Evolutionary conservation across 2,888 invertebrate genomes (phyloP).

Genomic region (Drosophila conformis): DNA sequence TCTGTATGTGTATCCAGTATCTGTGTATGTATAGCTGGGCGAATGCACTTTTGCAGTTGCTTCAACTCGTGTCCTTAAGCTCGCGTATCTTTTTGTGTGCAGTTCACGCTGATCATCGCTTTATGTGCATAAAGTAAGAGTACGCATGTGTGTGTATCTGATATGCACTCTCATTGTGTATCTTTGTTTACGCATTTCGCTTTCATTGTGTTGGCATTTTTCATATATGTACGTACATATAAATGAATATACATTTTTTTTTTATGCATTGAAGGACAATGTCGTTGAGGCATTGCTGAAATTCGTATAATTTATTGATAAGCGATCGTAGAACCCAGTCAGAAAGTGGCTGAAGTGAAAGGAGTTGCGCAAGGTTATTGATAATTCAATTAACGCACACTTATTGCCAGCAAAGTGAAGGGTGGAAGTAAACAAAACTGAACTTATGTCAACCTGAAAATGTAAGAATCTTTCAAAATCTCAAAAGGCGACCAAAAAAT

Average conservation of each 20-base stretch:
- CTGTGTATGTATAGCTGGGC: conserved; percentile 27
- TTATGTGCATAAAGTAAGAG: conserved; percentile 6
- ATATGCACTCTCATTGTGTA: conserved; percentile 52
- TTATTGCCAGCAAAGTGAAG: not conserved
- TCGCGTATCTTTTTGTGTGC: conserved; percentile 36
- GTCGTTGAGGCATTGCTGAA: conserved; percentile 59
- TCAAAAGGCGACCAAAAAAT: not conserved
- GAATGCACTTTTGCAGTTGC: conserved; percentile 69
- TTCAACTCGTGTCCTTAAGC: conserved; percentile 82
- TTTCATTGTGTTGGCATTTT: conserved; percentile 23
- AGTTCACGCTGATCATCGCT: conserved; percentile 7
- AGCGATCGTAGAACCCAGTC: conserved; percentile 62
- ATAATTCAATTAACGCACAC: not conserved
- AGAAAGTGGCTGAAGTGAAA: conserved; percentile 37
- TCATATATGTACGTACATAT: not conserved
- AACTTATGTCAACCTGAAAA: not conserved
- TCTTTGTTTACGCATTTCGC: conserved; percentile 59
- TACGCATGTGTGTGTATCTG: conserved; percentile 32
- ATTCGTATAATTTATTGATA: conserved; percentile 56
- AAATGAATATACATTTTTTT: not conserved
- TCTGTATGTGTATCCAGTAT: conserved; percentile 7
- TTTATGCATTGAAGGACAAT: conserved; percentile 73
- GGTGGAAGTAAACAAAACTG: not conserved
- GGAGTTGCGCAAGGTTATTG: conserved; percentile 49
- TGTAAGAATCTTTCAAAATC: not conserved